phyloP scores from a whole-genome alignment of 1,140 invertebrate genomes.

The Neuroterus valhalla region DNA sequence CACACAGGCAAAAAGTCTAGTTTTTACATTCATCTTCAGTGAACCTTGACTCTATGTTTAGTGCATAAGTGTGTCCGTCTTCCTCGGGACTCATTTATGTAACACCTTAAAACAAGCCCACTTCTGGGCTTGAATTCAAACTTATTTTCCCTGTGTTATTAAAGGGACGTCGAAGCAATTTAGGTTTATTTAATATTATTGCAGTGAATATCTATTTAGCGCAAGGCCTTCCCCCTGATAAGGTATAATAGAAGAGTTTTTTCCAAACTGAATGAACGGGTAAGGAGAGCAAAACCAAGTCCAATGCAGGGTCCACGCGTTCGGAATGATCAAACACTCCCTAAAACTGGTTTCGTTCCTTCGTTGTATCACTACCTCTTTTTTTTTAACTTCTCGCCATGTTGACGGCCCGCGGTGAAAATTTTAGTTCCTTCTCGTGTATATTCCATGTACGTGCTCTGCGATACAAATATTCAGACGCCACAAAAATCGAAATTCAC shows the following conservation, averaged over 20 bases:
- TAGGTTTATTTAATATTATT: no score
- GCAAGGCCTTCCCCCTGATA: background rate
- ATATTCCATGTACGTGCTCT: slow-evolving; percentile 25
- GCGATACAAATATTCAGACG: slow-evolving; percentile 21
- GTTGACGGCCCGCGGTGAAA: slow-evolving; percentile 25
- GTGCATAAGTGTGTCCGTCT: no score
- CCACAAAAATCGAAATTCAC: slow-evolving; percentile 23
- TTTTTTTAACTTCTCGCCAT: slow-evolving; percentile 28
- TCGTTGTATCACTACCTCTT: slow-evolving; percentile 23
- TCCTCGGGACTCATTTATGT: no score
- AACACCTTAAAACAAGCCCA: no score
- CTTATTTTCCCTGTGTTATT: no score
- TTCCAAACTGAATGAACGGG: slow-evolving; percentile 9
- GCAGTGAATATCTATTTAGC: no score
- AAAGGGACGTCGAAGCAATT: no score
- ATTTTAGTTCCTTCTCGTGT: slow-evolving; percentile 22
- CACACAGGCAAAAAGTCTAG: no score
- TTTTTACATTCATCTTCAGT: no score
- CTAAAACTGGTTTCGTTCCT: slow-evolving; percentile 21
- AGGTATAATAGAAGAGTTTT: background rate
- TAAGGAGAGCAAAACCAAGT: slow-evolving; percentile 4
- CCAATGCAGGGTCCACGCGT: slow-evolving; percentile 9
- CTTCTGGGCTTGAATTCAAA: no score
- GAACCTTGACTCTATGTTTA: no score
- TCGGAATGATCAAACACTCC: slow-evolving; percentile 25